Evolutionary conservation across 92 coral and sea anemone genomes (phyloP).

Genomic region (Galaxea fascicularis): DNA sequence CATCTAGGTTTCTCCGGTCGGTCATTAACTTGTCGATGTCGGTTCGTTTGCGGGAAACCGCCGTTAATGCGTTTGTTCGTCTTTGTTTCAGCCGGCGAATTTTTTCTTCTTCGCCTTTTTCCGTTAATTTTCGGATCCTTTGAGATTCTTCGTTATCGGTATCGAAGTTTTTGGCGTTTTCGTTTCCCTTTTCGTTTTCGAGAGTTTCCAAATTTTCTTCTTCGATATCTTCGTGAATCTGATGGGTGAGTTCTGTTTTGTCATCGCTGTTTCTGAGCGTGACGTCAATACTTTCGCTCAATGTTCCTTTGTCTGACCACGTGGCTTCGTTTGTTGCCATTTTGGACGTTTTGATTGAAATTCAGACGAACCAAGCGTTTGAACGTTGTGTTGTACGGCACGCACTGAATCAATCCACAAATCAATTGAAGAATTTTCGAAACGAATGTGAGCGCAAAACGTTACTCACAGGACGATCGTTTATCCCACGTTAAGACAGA

Average conservation of each 20-base stretch:
- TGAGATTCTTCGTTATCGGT: conserved; percentile 11
- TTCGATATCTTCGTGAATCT: not conserved
- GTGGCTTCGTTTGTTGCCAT: conserved; percentile 2
- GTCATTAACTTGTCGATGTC: conserved; percentile 15
- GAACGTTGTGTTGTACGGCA: conserved; percentile 7
- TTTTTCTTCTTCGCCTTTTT: conserved; percentile 17
- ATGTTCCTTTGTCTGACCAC: conserved; percentile 12
- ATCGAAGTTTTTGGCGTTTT: not conserved
- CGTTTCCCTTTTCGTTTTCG: conserved; percentile 1
- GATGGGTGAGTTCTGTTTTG: not conserved
- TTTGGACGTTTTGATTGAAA: not conserved
- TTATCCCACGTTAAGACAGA: no score
- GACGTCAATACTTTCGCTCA: not conserved
- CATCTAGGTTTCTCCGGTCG: conserved; percentile 17
- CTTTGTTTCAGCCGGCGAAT: conserved; percentile 1
- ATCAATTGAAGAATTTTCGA: not conserved
- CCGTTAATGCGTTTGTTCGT: conserved; percentile 19
- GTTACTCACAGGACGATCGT: no score
- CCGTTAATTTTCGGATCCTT: conserved; percentile 1
- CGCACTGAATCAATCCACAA: not conserved
- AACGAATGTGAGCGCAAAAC: no score
- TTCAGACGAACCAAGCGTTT: conserved; percentile 22
- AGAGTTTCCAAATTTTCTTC: conserved; percentile 1
- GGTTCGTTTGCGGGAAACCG: conserved; percentile 25
- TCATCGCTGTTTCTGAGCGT: conserved; percentile 12